Base-by-base conservation (phyloP, 2,888 invertebrate genomes). In the Xestia sexstrigata region DNA sequence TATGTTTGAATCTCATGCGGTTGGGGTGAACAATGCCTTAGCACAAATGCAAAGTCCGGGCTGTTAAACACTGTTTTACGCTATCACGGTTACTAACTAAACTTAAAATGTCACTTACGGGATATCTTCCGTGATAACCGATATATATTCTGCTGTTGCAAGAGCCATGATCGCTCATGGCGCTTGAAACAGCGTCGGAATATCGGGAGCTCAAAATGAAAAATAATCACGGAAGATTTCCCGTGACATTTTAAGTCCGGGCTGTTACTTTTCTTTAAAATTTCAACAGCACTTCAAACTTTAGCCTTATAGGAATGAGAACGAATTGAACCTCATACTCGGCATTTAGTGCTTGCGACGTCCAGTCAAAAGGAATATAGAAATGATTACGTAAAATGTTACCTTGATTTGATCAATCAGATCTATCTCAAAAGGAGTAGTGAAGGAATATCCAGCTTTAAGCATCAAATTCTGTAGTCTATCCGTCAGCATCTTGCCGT, bases 331-430 rank as follows among this genome's bases (percentile, higher is more conserved):
- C 13, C 0, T 58, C 26, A 26, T 15, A 7, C 26, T 58, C 15
- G 58, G 26, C 26, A 58, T 35, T 58, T 26, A 58, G 26, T 26
- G 26, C 17, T 58, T 2, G 58, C 15, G 17, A 26, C 15, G 26
- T 15, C 15, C 26, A 26, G 58, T 7, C 15, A 58, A 7, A 58
- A 58, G 7, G 17, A 30, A 8, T 7, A 30, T 20, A 62, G 4
- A 20, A 62, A 6, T 62, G 8, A 30, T 30, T 9, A 30, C 26
- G 17, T 30, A 17, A 23, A 47, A 30, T 52, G 15, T 98, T 94
- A 99, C 99, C 97, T 99, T 99, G 94, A 99, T 99, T 94, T 98
- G 98, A 91, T 99, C 98, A 79, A 99, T 98, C 90, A 99, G 98
- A 97, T 99, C 99, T 90, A 98, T 97, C 95, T 99, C 99, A 92